Evolutionary conservation across 2,797 vertebrate species (phyloP), one percentile per base, ranked within the genome.

Genomic region (Gallinago nigripennis): DNA sequence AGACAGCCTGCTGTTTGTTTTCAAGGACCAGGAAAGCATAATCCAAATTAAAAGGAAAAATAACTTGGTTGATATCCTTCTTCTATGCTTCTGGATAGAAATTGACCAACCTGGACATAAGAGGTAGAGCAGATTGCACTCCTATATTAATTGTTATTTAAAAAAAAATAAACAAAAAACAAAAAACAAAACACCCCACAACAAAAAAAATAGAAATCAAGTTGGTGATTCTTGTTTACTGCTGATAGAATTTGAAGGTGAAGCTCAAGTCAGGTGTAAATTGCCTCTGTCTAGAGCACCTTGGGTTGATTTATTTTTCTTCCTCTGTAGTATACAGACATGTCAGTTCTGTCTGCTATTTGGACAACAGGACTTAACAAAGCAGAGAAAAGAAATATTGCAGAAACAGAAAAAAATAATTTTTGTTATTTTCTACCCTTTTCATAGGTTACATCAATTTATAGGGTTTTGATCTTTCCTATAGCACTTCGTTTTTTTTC

Each of bases 401-500:
- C 33, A 76, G 37, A 6, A 85, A 31, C 3, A 60, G 8, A 39
- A 23, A 54, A 82, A 87, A 69, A 56, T 21, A 19, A 41, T 41
- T 82, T 10, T 25, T 75, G 16, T 6, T 24, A n/a, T 65, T 79
- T 84, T 79, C 41, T 79, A 17, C 5, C 61, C 2, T 53, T 79
- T 90, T 87, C 28, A 39, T n/a, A 50, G 7, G 3, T n/a, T 76
- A 7, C 12, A 57, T 61, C 0, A 0, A 28, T 45, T 76, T 51
- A 45, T 15, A 65, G 6, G 2, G 5, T 28, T 82, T 88, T 41
- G 16, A 51, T 48, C 5, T 78, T 90, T 83, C 39, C 9, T 72
- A 7, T 4, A 51, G 3, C 60, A 54, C 13, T 35, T 84, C 25
- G 0, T 0, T 0, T 71, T 0, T 0, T 57, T 69, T 33, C 18